Evolutionary conservation across 2,113 vertebrate genomes (phyloP).

Genomic region (Odontophorus gujanensis): DNA sequence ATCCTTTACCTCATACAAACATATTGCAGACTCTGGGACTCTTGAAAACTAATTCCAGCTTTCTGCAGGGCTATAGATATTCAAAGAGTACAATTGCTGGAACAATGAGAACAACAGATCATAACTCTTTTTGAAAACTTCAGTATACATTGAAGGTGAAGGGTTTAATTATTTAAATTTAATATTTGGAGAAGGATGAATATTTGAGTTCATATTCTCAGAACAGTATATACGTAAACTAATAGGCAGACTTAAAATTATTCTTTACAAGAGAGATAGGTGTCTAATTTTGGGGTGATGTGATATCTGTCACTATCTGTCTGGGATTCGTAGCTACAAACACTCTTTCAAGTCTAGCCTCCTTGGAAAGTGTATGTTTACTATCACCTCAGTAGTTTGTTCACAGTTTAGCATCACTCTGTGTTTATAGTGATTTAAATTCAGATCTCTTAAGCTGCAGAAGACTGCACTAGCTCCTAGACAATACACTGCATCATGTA

Average conservation of each 20-base stretch:
- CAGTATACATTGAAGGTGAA: accelerated
- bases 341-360: background rate
- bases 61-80: background rate
- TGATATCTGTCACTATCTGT: background rate
- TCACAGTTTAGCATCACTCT: background rate
- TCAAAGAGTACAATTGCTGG: background rate
- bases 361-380: background rate
- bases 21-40: background rate
- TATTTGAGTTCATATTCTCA: background rate
- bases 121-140: background rate
- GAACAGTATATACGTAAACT: background rate
- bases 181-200: background rate
- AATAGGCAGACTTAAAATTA: background rate
- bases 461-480: background rate
- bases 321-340: background rate
- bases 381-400: background rate
- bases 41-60: background rate
- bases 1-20: background rate
- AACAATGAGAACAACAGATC: background rate
- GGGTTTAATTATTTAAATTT: background rate
- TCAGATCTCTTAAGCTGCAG: background rate
- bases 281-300: background rate
- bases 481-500: background rate
- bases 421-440: constrained; percentile 2
- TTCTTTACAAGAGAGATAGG: background rate